Conservation (phyloP, 2,113 vertebrate species). For the Myotis lucifugus region DNA sequence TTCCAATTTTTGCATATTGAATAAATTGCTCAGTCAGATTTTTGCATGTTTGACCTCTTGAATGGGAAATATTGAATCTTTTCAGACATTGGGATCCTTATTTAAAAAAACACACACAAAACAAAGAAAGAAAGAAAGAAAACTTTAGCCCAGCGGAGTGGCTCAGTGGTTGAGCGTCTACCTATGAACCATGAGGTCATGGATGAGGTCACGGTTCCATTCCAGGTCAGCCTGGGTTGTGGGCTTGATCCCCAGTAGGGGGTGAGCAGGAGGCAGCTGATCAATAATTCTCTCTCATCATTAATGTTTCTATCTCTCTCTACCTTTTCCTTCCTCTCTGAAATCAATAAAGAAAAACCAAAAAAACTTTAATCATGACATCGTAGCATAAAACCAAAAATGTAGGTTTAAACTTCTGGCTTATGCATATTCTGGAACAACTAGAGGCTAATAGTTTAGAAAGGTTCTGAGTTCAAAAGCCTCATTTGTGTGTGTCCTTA, state of each 20-base stretch:
- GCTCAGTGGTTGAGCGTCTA: no score
- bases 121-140: neutral
- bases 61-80: neutral
- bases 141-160: no score
- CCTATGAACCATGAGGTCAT: no score
- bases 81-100: neutral
- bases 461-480: neutral
- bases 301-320: no score
- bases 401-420: neutral
- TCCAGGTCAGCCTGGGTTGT: no score
- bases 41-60: neutral
- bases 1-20: neutral
- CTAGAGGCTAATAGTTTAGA: neutral
- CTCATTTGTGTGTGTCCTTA: neutral
- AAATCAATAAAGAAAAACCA: no score
- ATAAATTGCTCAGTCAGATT: neutral
- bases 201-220: no score
- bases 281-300: no score
- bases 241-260: no score
- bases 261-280: no score
- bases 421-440: neutral
- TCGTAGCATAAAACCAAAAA: neutral
- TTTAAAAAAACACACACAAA: neutral
- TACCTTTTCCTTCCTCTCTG: no score
- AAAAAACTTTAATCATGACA: neutral